Conservation (phyloP, 2,888 invertebrate genomes). For the Rhorus exstirpatorius region DNA sequence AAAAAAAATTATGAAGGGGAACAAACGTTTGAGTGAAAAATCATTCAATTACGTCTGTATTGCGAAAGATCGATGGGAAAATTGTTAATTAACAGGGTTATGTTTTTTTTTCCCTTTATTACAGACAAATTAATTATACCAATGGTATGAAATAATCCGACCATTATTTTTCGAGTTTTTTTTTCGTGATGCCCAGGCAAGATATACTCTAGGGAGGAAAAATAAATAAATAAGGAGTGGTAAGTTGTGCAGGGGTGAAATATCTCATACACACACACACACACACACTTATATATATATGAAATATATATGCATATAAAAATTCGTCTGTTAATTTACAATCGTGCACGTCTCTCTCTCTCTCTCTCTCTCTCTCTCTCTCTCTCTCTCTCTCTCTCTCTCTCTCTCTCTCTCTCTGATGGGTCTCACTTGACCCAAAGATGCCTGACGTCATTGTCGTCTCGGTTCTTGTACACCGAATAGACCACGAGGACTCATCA, state of each 20-base stretch:
- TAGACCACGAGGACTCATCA: constrained; percentile 20
- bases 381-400: too few relatives aligned
- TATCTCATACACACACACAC: neutral
- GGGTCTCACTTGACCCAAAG: constrained; percentile 78
- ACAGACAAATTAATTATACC: too few relatives aligned
- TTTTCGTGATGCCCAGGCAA: too few relatives aligned
- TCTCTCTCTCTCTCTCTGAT: constrained; percentile 75
- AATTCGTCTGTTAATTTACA: constrained; percentile 63
- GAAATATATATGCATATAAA: constrained; percentile 8
- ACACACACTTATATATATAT: neutral
- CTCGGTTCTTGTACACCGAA: constrained; percentile 43
- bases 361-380: too few relatives aligned
- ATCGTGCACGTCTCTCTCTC: constrained; percentile 62
- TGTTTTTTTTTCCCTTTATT: too few relatives aligned
- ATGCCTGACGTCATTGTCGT: constrained; percentile 76
- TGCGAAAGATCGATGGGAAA: too few relatives aligned
- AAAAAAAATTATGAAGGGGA: neutral
- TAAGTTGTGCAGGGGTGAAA: neutral
- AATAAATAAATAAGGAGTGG: too few relatives aligned
- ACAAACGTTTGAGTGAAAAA: neutral
- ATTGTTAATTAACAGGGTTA: too few relatives aligned
- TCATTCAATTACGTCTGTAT: neutral
- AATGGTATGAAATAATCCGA: too few relatives aligned
- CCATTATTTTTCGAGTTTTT: too few relatives aligned
- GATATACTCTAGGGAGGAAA: too few relatives aligned